These are phyloP conservation scores for Bergia puertoricense DNA, from an alignment of 92 coral and sea anemone genomes.

Conservation along the genomic window DNA sequence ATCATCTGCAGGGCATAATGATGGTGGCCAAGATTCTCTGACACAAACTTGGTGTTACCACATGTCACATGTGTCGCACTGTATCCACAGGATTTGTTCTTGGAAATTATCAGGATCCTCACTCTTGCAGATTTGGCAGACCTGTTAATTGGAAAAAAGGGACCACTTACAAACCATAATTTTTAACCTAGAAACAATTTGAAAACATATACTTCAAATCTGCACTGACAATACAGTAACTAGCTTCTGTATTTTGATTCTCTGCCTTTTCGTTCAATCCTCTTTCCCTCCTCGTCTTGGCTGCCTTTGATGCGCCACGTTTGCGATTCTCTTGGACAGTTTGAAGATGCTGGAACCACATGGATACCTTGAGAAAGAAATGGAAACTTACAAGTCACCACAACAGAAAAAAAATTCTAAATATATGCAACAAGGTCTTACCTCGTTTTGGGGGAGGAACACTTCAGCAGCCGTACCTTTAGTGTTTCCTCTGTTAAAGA, in stretches of 20 bases:
- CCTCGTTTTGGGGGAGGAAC: constrained; percentile 33
- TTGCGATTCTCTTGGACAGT: constrained; percentile 30
- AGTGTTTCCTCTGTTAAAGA: constrained; percentile 35
- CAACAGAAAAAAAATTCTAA: constrained; percentile 2
- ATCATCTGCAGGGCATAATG: constrained; percentile 26
- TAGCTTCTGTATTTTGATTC: not conserved
- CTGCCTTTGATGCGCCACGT: constrained; percentile 43
- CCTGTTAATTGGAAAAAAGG: constrained; percentile 22
- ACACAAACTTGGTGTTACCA: constrained; percentile 44
- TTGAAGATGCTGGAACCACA: constrained; percentile 43
- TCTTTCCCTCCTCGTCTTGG: constrained; percentile 32
- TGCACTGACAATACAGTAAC: not conserved
- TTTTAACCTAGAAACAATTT: not conserved
- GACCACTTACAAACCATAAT: not conserved
- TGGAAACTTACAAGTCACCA: constrained; percentile 32
- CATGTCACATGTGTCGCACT: constrained; percentile 38
- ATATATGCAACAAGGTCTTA: constrained; percentile 2
- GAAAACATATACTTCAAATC: constrained; percentile 5
- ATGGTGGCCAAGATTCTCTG: constrained; percentile 25
- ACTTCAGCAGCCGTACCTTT: constrained; percentile 37
- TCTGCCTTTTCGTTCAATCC: not conserved
- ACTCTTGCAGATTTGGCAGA: constrained; percentile 41
- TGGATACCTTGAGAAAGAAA: constrained; percentile 44
- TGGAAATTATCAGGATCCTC: constrained; percentile 30
- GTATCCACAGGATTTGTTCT: constrained; percentile 31